These are phyloP conservation scores for Etheostoma cragini DNA, from an alignment of 2,113 vertebrate species.

Conservation along the genomic window DNA sequence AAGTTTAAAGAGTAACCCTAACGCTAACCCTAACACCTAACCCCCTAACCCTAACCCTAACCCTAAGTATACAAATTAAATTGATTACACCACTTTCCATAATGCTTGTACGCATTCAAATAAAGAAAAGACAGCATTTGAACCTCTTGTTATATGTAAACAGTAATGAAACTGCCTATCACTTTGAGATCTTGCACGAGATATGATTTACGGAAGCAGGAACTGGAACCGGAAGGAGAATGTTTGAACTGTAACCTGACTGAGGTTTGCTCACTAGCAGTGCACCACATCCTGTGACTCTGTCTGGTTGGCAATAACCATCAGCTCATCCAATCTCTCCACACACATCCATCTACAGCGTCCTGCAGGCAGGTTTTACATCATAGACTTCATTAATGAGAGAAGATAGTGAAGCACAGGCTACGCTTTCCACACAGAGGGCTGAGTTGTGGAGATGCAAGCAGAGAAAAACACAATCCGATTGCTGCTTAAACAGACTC, in stretches of 20 bases:
- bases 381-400: constrained; percentile 71
- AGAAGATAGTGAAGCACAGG: constrained; percentile 12
- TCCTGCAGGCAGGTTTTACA: constrained; percentile 71
- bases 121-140: neutral
- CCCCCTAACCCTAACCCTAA: too few species aligned
- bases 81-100: neutral
- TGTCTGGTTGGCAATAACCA: constrained; percentile 3
- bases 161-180: neutral
- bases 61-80: neutral
- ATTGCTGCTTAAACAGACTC: constrained; percentile 1
- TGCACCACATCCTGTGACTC: constrained; percentile 12
- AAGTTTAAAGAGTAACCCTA: too few species aligned
- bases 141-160: neutral
- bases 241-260: neutral
- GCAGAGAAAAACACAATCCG: neutral
- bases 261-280: constrained; percentile 9
- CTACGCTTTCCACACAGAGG: constrained; percentile 21
- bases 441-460: neutral
- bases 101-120: neutral
- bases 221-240: neutral
- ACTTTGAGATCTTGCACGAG: neutral
- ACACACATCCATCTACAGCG: constrained; percentile 69
- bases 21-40: too few species aligned
- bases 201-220: neutral
- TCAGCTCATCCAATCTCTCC: constrained; percentile 17